Evolutionary conservation across 2,888 invertebrate species (phyloP).

Genomic region (Adela reaumurella): DNA sequence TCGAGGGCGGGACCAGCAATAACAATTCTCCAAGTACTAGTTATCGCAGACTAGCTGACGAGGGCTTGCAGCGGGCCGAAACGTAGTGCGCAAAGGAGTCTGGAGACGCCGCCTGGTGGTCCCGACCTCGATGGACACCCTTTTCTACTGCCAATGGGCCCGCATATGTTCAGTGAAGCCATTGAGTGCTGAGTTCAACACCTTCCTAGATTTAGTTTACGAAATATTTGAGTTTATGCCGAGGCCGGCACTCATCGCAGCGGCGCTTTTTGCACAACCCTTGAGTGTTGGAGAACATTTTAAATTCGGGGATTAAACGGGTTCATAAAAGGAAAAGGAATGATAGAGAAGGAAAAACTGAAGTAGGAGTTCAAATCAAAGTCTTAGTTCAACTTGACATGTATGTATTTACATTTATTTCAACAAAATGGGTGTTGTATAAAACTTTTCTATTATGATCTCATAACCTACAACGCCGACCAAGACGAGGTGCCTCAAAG

Average conservation of each 20-base stretch:
- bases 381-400: slow-evolving; percentile 49
- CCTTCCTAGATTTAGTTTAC: too few relatives aligned
- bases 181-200: too few relatives aligned
- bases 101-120: too few relatives aligned
- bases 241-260: neutral
- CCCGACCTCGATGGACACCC: too few relatives aligned
- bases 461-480: slow-evolving; percentile 21
- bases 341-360: slow-evolving; percentile 7
- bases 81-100: too few relatives aligned
- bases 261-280: neutral
- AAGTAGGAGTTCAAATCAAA: neutral
- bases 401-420: slow-evolving; percentile 59
- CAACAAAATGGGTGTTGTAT: slow-evolving; percentile 59
- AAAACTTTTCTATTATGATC: slow-evolving; percentile 40
- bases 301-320: neutral
- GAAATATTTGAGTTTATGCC: too few relatives aligned
- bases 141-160: too few relatives aligned
- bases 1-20: too few relatives aligned
- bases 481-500: slow-evolving; percentile 32
- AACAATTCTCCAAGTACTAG: too few relatives aligned
- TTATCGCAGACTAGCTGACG: too few relatives aligned
- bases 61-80: too few relatives aligned
- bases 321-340: slow-evolving; percentile 15
- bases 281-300: slow-evolving; percentile 1
- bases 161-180: too few relatives aligned